Evolutionary conservation across 1,140 invertebrate species (phyloP).

Genomic region (Drosophila willistoni): DNA sequence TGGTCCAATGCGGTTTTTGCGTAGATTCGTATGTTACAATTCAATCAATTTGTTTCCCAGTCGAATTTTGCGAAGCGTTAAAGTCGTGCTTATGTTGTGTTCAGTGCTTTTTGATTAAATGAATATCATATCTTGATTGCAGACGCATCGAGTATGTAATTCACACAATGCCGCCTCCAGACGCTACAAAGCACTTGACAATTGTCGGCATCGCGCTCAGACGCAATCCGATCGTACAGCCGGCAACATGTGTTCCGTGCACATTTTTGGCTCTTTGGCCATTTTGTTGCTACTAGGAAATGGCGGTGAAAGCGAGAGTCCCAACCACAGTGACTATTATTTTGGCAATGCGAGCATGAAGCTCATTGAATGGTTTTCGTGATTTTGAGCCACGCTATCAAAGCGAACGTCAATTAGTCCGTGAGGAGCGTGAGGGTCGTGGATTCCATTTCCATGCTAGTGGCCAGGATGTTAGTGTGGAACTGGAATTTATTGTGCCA

Average conservation of each 20-base stretch:
- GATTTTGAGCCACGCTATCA: slow-evolving; percentile 68
- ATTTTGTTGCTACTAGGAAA: slow-evolving; percentile 31
- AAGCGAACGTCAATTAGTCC: not conserved
- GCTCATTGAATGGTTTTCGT: slow-evolving; percentile 62
- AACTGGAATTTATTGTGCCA: slow-evolving; percentile 75
- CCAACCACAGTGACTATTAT: slow-evolving; percentile 22
- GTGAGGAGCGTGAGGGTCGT: slow-evolving; percentile 46
- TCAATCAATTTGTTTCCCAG: not conserved
- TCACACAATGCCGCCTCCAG: slow-evolving; percentile 12
- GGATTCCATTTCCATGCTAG: slow-evolving; percentile 74
- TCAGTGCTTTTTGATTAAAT: slow-evolving; percentile 52
- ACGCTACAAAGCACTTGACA: slow-evolving; percentile 30
- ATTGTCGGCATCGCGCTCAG: slow-evolving; percentile 34
- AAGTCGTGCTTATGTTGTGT: slow-evolving; percentile 22
- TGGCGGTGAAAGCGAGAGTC: slow-evolving; percentile 23
- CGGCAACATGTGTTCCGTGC: slow-evolving; percentile 36
- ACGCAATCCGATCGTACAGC: slow-evolving; percentile 23
- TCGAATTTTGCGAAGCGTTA: slow-evolving; percentile 20
- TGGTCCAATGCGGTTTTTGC: not conserved
- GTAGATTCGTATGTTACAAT: slow-evolving; percentile 38
- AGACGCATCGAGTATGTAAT: slow-evolving; percentile 60
- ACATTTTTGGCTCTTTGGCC: slow-evolving; percentile 26
- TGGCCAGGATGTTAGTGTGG: slow-evolving; percentile 66
- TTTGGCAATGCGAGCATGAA: slow-evolving; percentile 48
- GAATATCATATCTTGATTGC: slow-evolving; percentile 66